These are phyloP conservation scores for Phrynocephalus versicolor DNA, from an alignment of 2,113 vertebrate species.

Conservation along the genomic window DNA sequence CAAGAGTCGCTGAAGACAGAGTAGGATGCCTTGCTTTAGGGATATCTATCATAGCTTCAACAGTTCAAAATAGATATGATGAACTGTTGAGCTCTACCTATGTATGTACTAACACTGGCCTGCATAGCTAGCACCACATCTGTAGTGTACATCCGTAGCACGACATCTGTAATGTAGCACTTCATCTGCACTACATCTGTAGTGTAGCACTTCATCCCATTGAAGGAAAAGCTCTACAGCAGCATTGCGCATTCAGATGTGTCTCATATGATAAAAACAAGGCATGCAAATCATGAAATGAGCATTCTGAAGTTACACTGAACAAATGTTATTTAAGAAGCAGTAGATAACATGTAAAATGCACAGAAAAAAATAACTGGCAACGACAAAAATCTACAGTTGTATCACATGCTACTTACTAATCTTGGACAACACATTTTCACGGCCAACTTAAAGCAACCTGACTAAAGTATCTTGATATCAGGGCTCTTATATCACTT, in stretches of 20 bases:
- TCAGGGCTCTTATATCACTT: constrained; percentile 2
- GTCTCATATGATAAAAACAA: not conserved
- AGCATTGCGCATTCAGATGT: not conserved
- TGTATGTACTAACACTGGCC: not conserved
- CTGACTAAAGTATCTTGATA: not conserved
- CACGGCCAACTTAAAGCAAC: not conserved
- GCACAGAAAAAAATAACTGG: not conserved
- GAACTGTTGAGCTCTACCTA: not conserved
- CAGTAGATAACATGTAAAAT: not conserved
- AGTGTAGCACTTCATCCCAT: not conserved
- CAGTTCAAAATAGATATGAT: not conserved
- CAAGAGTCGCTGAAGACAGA: not conserved
- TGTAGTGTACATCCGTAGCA: too few species aligned
- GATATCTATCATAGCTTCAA: not conserved
- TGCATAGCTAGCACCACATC: not conserved
- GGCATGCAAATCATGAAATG: not conserved
- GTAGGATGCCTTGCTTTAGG: not conserved
- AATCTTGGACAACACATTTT: not conserved
- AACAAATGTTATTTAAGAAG: not conserved
- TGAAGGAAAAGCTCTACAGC: not conserved
- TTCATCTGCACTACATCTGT: not conserved
- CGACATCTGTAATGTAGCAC: too few species aligned
- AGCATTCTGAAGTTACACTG: too few species aligned
- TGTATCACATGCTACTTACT: not conserved
- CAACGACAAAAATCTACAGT: not conserved